Percentiles rank a stretch among this genome's conserved stretches.
Evolutionary conservation across 2,113 vertebrate species (phyloP).

Genomic region (Scytalopus superciliaris): DNA sequence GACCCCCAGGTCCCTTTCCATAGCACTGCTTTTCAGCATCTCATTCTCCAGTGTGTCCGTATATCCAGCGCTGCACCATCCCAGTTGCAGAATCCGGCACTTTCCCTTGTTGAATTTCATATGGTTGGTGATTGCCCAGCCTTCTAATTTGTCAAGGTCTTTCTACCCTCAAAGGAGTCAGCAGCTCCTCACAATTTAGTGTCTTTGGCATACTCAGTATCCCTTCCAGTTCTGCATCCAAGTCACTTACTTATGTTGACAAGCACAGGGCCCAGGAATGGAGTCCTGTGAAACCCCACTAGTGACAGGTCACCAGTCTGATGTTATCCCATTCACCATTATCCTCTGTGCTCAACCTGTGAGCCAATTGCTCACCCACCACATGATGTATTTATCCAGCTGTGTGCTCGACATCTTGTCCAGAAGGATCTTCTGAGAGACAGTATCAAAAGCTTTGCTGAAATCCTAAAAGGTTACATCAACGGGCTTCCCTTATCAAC

Average conservation of each 20-base stretch:
- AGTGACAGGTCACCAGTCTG: not conserved
- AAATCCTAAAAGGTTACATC: not conserved
- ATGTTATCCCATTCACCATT: not conserved
- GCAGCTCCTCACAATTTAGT: not conserved
- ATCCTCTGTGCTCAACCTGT: not conserved
- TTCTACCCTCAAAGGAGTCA: not conserved
- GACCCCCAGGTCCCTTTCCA: not conserved
- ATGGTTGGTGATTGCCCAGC: not conserved
- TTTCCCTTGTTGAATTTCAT: not conserved
- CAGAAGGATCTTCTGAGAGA: not conserved
- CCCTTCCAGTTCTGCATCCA: not conserved
- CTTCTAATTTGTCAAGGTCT: not conserved
- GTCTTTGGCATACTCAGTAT: not conserved
- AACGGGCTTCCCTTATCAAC: not conserved
- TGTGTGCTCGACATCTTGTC: not conserved
- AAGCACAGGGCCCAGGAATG: not conserved
- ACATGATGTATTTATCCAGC: not conserved
- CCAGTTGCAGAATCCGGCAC: rapidly evolving
- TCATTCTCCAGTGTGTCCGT: rapidly evolving
- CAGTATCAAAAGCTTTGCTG: not conserved
- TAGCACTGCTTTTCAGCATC: not conserved
- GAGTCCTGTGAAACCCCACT: too few relatives aligned
- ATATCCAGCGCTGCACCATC: not conserved
- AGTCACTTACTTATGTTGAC: not conserved
- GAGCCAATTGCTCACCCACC: not conserved